Evolutionary conservation across 1,140 invertebrate species (phyloP), one percentile per base, ranked within the genome.

Genomic region (Seison nebaliae): DNA sequence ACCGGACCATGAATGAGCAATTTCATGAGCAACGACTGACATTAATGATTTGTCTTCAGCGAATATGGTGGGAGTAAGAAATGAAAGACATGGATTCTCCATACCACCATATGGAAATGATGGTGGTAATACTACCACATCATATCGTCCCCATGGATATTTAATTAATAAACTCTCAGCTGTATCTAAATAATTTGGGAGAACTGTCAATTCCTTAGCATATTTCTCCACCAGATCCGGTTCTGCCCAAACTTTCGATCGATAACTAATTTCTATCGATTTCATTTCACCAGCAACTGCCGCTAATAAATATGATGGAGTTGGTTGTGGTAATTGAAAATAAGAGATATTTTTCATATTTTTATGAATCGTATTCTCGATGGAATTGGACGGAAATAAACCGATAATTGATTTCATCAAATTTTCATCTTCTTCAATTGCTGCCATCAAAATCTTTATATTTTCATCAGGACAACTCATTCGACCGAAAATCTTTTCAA

Each of bases 31-130:
- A 46, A 91, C 70, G 1, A 86, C 76, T 61, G 72, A 68, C 1
- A 74, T 75, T 44, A 80, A 59, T 11, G 77, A 84, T 42, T 71
- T 68, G 55, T 88, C 83, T 11, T 81, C 80, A n/a, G 76, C 74
- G 50, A 83, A 52, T 36, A 80, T 46, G 1, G 78, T 83, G 1
- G 83, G 81, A 0, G 81, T 88, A 1, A 84, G 70, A 62, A 91
- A 91, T 1, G 81, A 88, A 12, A 91, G 54, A 55, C 80, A 88
- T 0, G 83, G 83, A 64, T 91, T 91, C 59, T 93, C 84, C 81
- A 91, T 88, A 19, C 83, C 83, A 3, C 83, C 83, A 23, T 36
- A 86, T 9, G 81, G 78, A 62, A 91, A 91, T 39, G 74, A 77
- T 2, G 81, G 80, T 1, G 83, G 83, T 45, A 93, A 63, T 5